phyloP scores from a whole-genome alignment of 2,113 vertebrate genomes.

The Oncorhynchus gorbuscha region DNA sequence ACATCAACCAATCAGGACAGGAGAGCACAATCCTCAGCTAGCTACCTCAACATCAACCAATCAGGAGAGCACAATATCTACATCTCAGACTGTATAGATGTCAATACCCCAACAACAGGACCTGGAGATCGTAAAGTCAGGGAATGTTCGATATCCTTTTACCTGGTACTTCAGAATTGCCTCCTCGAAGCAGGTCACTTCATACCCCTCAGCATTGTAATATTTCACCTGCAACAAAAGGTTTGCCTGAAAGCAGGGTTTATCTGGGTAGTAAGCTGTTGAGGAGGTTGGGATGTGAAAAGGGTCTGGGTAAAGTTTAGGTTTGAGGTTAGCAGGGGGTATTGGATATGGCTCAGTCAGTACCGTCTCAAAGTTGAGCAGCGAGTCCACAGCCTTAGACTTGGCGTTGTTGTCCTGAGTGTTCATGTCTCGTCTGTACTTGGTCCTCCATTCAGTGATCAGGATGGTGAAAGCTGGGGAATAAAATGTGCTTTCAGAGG shows the following conservation, averaged over 20 bases:
- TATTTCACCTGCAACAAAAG: constrained; percentile 82
- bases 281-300: not conserved
- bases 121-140: not conserved
- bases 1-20: too few relatives aligned
- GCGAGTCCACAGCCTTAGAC: constrained; percentile 85
- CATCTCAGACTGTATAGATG: too few relatives aligned
- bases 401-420: constrained; percentile 82
- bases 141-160: not conserved
- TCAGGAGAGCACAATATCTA: not conserved
- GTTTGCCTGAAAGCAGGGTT: not conserved
- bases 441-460: constrained; percentile 89
- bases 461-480: constrained; percentile 81
- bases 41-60: too few relatives aligned
- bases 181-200: constrained; percentile 82
- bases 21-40: too few relatives aligned
- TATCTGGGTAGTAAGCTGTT: not conserved
- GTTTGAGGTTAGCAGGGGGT: not conserved
- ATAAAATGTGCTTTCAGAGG: not conserved
- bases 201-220: constrained; percentile 83
- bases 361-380: constrained; percentile 94
- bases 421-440: constrained; percentile 88
- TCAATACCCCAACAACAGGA: not conserved
- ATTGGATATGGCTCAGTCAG: not conserved
- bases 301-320: not conserved
- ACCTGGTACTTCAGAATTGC: constrained; percentile 88